Percentiles rank a stretch among this genome's conserved stretches.
These are phyloP conservation scores for Choreutis nemorana DNA, from an alignment of 2,888 invertebrate species.

Conservation along the genomic window DNA sequence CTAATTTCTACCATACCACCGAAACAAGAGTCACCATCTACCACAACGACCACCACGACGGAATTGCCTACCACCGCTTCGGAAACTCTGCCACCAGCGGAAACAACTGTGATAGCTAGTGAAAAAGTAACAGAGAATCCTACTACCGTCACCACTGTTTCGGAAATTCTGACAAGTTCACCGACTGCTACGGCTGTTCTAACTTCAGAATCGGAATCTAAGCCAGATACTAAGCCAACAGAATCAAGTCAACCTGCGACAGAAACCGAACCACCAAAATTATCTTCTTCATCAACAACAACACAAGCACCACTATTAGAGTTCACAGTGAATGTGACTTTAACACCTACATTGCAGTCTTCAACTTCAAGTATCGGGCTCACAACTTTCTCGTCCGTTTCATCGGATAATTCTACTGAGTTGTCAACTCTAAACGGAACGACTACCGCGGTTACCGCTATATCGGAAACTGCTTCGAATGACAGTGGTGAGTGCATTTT, in stretches of 20 bases:
- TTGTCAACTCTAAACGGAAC: slow-evolving; percentile 11
- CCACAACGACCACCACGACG: slow-evolving; percentile 16
- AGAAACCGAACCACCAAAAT: slow-evolving; percentile 9
- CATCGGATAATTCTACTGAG: slow-evolving; percentile 18
- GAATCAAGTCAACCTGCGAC: slow-evolving; percentile 7
- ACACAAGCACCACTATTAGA: slow-evolving; percentile 22
- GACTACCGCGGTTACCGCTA: too few relatives aligned
- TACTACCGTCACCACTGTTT: slow-evolving; percentile 8
- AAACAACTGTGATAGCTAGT: slow-evolving; percentile 15
- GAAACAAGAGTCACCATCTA: slow-evolving; percentile 30
- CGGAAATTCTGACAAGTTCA: slow-evolving; percentile 8
- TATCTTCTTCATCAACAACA: slow-evolving; percentile 4
- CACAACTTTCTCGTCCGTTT: slow-evolving; percentile 24
- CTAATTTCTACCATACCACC: slow-evolving; percentile 48
- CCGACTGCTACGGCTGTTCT: too few relatives aligned
- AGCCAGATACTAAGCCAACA: slow-evolving; percentile 26
- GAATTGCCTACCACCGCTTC: slow-evolving; percentile 18
- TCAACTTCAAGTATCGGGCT: slow-evolving; percentile 26
- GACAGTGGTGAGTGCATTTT: slow-evolving; percentile 15
- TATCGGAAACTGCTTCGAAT: slow-evolving; percentile 10
- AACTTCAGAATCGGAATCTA: too few relatives aligned
- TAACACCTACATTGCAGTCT: slow-evolving; percentile 32
- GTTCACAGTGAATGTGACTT: slow-evolving; percentile 45
- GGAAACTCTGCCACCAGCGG: slow-evolving; percentile 17
- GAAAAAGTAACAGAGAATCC: slow-evolving; percentile 14